Evolutionary conservation across 2,888 invertebrate species (phyloP).

Genomic region (Leucophora obtusa): DNA sequence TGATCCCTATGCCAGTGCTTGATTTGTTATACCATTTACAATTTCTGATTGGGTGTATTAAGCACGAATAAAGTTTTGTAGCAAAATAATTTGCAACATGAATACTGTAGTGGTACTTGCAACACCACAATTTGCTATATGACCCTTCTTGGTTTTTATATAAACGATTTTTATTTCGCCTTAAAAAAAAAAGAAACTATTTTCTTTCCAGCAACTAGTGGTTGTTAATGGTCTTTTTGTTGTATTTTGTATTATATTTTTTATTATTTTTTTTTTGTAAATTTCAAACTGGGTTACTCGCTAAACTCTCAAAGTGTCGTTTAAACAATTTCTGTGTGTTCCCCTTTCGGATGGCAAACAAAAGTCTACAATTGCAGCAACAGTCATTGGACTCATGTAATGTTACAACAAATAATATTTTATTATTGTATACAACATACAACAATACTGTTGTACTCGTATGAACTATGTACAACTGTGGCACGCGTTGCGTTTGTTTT

Average conservation of each 20-base stretch:
- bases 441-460: constrained; percentile 55
- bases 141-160: constrained; percentile 8
- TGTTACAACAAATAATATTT: constrained; percentile 11
- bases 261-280: too few relatives aligned
- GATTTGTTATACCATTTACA: too few relatives aligned
- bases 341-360: background rate
- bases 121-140: constrained; percentile 1
- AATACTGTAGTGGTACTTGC: background rate
- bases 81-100: background rate
- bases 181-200: constrained; percentile 8
- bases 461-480: constrained; percentile 63
- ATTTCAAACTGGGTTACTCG: constrained; percentile 20
- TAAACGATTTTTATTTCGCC: constrained; percentile 6
- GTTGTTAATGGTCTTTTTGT: constrained; percentile 30
- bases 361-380: background rate
- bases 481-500: constrained; percentile 69
- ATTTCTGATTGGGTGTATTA: too few relatives aligned
- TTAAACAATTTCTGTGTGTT: constrained; percentile 25
- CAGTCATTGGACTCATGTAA: background rate
- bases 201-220: constrained; percentile 59
- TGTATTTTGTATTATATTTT: constrained; percentile 8
- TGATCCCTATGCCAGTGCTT: too few relatives aligned
- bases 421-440: constrained; percentile 8
- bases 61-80: background rate
- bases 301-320: constrained; percentile 38